Conservation (phyloP, 2,113 vertebrate genomes). For the Phrynosoma blainvillii region DNA sequence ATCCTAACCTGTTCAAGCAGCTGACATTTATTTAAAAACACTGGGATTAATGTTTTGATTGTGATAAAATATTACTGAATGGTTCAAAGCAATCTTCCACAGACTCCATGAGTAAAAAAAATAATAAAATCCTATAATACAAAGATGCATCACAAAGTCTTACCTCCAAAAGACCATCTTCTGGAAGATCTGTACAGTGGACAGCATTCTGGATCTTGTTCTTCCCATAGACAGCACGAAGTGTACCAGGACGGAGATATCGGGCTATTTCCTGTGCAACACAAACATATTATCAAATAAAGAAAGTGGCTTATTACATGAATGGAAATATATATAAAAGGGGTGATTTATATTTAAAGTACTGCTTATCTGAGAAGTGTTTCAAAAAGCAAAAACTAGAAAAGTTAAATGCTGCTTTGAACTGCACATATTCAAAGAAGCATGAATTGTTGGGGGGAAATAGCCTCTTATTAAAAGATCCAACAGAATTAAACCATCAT, state of each 20-base stretch:
- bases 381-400: background rate
- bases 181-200: conserved; percentile 94
- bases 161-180: conserved; percentile 93
- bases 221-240: conserved; percentile 89
- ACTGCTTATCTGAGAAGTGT: background rate
- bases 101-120: background rate
- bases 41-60: background rate
- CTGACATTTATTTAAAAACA: background rate
- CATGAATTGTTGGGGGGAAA: background rate
- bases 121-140: background rate
- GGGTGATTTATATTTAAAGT: background rate
- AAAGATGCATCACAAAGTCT: conserved; percentile 29
- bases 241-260: conserved; percentile 85
- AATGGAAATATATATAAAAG: background rate
- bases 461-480: background rate
- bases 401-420: conserved; percentile 21
- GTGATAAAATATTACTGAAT: background rate
- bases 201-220: conserved; percentile 91
- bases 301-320: background rate
- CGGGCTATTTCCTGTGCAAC: conserved; percentile 87
- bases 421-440: background rate
- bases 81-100: conserved; percentile 1
- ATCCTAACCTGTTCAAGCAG: background rate
- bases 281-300: conserved; percentile 41
- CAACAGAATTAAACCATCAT: background rate